Percentiles rank a stretch among this genome's conserved stretches.
Conservation (phyloP, 2,888 invertebrate genomes). For the Charanyca ferruginea region DNA sequence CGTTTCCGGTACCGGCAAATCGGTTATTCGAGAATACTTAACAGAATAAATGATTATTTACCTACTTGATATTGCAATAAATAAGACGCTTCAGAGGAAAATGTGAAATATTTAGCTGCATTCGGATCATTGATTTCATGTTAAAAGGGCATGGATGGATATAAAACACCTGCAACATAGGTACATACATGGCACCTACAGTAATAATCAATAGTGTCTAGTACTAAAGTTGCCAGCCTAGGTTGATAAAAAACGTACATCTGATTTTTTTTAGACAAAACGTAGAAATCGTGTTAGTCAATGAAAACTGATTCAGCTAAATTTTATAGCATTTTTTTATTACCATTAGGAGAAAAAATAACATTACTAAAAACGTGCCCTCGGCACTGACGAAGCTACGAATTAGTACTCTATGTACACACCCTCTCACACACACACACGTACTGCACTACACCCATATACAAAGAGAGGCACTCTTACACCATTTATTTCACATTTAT, state of each 20-base stretch:
- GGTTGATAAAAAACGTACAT: not conserved
- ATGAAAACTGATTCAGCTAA: too few species aligned
- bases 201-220: constrained; percentile 46
- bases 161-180: constrained; percentile 49
- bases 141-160: constrained; percentile 30
- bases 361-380: too few species aligned
- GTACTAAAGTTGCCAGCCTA: constrained; percentile 45
- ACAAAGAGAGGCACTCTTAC: too few species aligned
- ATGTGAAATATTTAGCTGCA: constrained; percentile 4
- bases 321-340: not conserved
- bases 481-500: too few species aligned
- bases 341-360: too few species aligned
- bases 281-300: not conserved
- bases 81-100: not conserved
- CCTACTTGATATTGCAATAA: accelerated
- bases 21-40: constrained; percentile 17
- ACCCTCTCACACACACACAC: too few species aligned
- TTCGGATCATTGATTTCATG: constrained; percentile 6
- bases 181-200: constrained; percentile 11
- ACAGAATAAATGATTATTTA: constrained; percentile 22
- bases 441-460: too few species aligned
- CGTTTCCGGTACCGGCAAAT: constrained; percentile 51
- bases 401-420: too few species aligned
- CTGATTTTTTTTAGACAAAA: not conserved
- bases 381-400: too few species aligned